Base-by-base conservation (phyloP, 2,888 invertebrate species). In the Andrena flavipes region DNA sequence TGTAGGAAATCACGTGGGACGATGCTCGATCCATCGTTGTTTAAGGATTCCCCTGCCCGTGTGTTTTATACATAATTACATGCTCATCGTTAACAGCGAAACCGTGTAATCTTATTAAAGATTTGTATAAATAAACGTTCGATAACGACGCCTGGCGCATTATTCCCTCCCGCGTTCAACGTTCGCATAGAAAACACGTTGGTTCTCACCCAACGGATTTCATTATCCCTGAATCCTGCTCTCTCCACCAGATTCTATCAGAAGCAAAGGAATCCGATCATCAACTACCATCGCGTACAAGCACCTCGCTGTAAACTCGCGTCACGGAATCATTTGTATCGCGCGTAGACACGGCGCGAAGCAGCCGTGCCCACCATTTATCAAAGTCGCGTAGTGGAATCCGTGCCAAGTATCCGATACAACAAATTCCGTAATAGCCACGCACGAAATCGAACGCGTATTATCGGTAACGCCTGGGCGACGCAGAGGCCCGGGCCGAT, bases 391-490 rank as follows among this genome's bases (percentile, higher is more conserved):
- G 29, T 48, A 16, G 33, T 59, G 70, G 81, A 82, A 84, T 76
- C 79, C 42, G 70, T 54, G 77, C 76, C 82, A 82, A 79, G 65
- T 73, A 82, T 59, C 56, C 68, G 70, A 62, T 75, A 64, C 74
- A 78, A 83, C 83, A 78, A 83, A 83, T 83, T 84, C 75, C 77
- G 67, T 67, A 84, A 79, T 72, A 63, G 67, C 76, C 75, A 79
- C 73, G 74, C 84, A 65, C 78, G 78, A 73, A 81, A 85, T 87
- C 62, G 84, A 76, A 82, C 65, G 71, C 29, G 80, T 80, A 84
- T 87, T 83, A 81, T 76, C 75, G 67, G 48, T 76, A 84, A 87
- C 76, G 77, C 76, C 65, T 62, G 72, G 75, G 73, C 78, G 62
- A 79, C 64, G 78, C 60, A 62, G 71, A 33, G 73, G 30, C 20